These are phyloP conservation scores for Misgurnus anguillicaudatus DNA, from an alignment of 2,113 vertebrate genomes.

Conservation along the genomic window DNA sequence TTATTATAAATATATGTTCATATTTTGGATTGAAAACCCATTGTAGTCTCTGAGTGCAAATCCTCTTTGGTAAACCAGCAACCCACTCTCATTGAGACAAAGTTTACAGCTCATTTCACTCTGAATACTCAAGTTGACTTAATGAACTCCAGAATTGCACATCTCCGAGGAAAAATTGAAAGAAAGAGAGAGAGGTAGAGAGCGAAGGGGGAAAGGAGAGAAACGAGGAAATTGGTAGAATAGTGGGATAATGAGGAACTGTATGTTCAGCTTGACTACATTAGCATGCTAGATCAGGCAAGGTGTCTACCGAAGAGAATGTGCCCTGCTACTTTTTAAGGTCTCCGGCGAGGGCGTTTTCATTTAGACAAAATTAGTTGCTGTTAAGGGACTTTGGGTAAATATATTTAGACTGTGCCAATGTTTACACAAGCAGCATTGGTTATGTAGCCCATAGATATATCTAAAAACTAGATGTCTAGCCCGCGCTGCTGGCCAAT, in stretches of 20 bases:
- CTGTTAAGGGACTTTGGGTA: neutral
- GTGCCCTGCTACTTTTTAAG: neutral
- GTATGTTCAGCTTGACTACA: conserved; percentile 32
- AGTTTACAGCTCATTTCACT: conserved; percentile 39
- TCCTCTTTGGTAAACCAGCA: neutral
- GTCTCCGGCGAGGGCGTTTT: neutral
- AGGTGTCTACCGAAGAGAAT: neutral
- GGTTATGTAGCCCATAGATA: too few species aligned
- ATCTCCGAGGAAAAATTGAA: conserved; percentile 18
- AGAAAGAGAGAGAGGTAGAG: neutral
- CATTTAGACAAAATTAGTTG: neutral
- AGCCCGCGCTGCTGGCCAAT: too few species aligned
- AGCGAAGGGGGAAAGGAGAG: neutral
- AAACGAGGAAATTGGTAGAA: conserved; percentile 6
- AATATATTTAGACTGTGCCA: neutral
- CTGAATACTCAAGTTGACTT: conserved; percentile 35
- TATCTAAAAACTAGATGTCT: too few species aligned
- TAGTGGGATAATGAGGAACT: conserved; percentile 12
- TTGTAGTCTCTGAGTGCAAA: conserved; percentile 1
- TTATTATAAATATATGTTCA: neutral
- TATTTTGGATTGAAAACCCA: neutral
- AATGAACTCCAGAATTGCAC: conserved; percentile 16
- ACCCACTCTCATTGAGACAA: neutral
- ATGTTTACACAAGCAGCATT: neutral
- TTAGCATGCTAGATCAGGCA: conserved; percentile 30